Evolutionary conservation across 2,888 invertebrate genomes (phyloP).

Genomic region (Callosobruchus maculatus): DNA sequence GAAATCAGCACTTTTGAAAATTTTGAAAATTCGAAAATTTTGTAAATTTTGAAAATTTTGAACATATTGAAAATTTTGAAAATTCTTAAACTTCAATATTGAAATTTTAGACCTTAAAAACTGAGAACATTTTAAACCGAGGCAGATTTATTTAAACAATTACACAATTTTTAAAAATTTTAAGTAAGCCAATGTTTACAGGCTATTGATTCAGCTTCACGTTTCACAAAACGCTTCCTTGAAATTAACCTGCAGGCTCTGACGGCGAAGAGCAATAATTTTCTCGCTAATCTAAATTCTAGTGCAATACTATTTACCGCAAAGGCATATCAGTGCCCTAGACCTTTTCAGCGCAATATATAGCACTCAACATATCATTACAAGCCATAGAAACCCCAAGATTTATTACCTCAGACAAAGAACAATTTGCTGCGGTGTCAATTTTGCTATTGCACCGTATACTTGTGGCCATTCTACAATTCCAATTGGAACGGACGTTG

Average conservation of each 20-base stretch:
- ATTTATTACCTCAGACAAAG: background rate
- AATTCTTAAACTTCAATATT: too few relatives aligned
- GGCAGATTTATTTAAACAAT: too few relatives aligned
- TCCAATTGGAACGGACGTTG: background rate
- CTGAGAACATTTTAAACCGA: too few relatives aligned
- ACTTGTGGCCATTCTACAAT: background rate
- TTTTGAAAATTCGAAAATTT: too few relatives aligned
- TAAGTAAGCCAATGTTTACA: too few relatives aligned
- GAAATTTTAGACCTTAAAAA: too few relatives aligned
- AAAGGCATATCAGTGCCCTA: background rate
- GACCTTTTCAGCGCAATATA: background rate
- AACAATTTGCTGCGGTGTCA: background rate
- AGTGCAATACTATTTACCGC: background rate
- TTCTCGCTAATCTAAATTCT: background rate
- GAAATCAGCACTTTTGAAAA: too few relatives aligned
- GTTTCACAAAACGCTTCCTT: background rate
- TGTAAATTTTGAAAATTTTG: too few relatives aligned
- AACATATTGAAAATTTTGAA: too few relatives aligned
- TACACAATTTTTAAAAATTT: too few relatives aligned
- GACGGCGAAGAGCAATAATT: background rate
- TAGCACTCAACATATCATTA: background rate
- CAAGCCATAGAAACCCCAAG: background rate
- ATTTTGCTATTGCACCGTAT: background rate
- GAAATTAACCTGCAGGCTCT: background rate
- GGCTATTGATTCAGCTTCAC: too few relatives aligned